A percentile compares a stretch with the other conserved stretches of the same genome.
Evolutionary conservation across 1,140 invertebrate genomes (phyloP).

Genomic region (Protaetia brevitarsis): DNA sequence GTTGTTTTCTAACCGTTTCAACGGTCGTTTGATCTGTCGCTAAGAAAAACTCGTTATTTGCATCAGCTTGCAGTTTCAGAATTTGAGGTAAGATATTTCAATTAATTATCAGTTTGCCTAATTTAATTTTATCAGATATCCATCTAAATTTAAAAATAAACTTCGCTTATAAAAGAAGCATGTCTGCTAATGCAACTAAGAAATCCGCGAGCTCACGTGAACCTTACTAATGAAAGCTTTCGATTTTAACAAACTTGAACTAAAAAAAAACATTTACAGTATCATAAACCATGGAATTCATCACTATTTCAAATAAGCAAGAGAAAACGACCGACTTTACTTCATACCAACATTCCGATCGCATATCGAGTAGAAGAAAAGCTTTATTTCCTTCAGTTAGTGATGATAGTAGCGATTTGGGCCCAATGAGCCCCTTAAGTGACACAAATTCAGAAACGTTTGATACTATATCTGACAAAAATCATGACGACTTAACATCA

Average conservation of each 20-base stretch:
- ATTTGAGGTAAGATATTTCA: too few relatives aligned
- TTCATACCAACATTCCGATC: conserved; percentile 13
- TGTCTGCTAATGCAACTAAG: too few relatives aligned
- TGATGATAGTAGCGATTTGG: conserved; percentile 34
- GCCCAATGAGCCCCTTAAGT: conserved; percentile 38
- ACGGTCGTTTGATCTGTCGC: conserved; percentile 7
- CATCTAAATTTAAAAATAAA: too few relatives aligned
- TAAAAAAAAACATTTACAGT: conserved; percentile 2
- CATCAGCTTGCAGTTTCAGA: too few relatives aligned
- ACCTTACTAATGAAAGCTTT: not conserved
- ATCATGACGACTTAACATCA: not conserved
- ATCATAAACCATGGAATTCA: not conserved
- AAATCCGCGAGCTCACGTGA: not conserved
- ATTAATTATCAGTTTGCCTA: too few relatives aligned
- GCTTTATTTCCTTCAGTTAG: conserved; percentile 35
- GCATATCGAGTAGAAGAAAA: conserved; percentile 29
- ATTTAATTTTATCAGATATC: too few relatives aligned
- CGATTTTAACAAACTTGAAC: not conserved
- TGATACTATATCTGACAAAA: not conserved
- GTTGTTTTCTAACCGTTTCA: conserved; percentile 22
- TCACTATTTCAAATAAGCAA: not conserved
- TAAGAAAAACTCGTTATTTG: too few relatives aligned
- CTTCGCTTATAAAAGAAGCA: too few relatives aligned
- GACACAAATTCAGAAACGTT: not conserved
- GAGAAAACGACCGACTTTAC: not conserved